These are phyloP conservation scores for Atractosteus spatula DNA, from an alignment of 2,113 vertebrate genomes.

Conservation along the genomic window DNA sequence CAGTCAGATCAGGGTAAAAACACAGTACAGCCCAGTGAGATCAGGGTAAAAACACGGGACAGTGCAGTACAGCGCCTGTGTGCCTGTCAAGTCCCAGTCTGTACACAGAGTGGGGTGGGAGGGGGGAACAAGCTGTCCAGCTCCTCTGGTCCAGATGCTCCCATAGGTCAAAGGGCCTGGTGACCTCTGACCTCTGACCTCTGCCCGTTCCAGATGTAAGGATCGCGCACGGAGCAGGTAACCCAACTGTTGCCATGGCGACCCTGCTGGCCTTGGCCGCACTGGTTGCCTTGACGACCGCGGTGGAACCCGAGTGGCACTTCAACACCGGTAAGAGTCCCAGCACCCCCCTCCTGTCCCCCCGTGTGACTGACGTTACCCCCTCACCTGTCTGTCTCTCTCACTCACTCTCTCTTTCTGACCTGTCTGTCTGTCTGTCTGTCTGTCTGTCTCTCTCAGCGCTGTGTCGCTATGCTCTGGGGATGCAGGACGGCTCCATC, in stretches of 20 bases:
- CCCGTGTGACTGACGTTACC: too few species aligned
- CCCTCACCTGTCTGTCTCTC: background rate
- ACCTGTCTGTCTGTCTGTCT: slow-evolving; percentile 14
- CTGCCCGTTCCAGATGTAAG: too few species aligned
- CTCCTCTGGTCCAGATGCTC: too few species aligned
- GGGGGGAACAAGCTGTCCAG: too few species aligned
- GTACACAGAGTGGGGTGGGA: too few species aligned
- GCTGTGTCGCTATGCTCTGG: slow-evolving; percentile 87
- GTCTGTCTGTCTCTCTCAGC: slow-evolving; percentile 52
- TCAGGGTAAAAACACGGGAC: too few species aligned
- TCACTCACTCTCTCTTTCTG: background rate
- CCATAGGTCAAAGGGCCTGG: too few species aligned
- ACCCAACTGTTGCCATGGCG: slow-evolving; percentile 63
- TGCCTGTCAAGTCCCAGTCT: too few species aligned
- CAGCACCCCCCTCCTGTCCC: background rate
- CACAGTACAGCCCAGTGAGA: too few species aligned
- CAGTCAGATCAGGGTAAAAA: too few species aligned
- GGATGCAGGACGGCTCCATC: slow-evolving; percentile 89
- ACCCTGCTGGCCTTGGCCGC: slow-evolving; percentile 40
- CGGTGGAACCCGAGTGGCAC: slow-evolving; percentile 65
- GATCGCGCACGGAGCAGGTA: slow-evolving; percentile 43
- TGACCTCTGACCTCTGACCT: too few species aligned
- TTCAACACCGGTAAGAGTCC: slow-evolving; percentile 64
- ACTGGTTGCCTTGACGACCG: slow-evolving; percentile 35
- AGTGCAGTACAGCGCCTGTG: too few species aligned